Evolutionary conservation across 2,888 invertebrate species (phyloP).

Genomic region (Mimumesa dahlbomi): DNA sequence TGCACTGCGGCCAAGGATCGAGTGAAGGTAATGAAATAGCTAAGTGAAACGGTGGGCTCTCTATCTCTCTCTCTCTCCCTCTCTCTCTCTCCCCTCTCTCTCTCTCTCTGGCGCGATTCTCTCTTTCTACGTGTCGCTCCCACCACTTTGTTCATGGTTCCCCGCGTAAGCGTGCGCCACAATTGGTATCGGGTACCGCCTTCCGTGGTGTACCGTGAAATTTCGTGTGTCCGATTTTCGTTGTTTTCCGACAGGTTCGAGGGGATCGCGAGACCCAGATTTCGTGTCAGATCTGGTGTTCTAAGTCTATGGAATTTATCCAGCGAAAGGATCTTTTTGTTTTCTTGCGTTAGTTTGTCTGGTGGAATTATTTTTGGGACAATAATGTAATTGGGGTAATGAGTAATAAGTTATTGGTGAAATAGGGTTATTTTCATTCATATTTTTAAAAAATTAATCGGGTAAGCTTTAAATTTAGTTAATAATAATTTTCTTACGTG

Average conservation of each 20-base stretch:
- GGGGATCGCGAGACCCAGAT: too few species aligned
- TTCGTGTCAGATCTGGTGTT: too few species aligned
- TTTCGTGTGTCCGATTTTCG: neutral
- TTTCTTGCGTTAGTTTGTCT: too few species aligned
- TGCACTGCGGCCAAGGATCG: conserved; percentile 67
- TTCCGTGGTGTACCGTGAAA: conserved; percentile 5
- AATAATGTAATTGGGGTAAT: too few species aligned
- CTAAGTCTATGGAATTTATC: too few species aligned
- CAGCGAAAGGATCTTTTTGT: too few species aligned
- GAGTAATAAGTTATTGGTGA: too few species aligned
- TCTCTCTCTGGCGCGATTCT: conserved; percentile 24
- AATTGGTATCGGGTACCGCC: conserved; percentile 10
- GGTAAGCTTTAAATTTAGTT: too few species aligned
- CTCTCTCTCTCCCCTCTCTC: conserved; percentile 27
- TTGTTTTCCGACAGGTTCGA: neutral
- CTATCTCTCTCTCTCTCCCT: conserved; percentile 21
- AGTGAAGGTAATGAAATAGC: conserved; percentile 74
- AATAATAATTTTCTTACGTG: too few species aligned
- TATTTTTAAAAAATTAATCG: too few species aligned
- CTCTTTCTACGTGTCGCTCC: conserved; percentile 21
- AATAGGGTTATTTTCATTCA: too few species aligned
- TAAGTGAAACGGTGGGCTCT: conserved; percentile 56
- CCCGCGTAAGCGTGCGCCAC: conserved; percentile 18
- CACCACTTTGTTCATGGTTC: conserved; percentile 15
- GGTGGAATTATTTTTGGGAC: too few species aligned